Evolutionary conservation across 2,113 vertebrate species (phyloP).

Genomic region (Muscicapa adusta): DNA sequence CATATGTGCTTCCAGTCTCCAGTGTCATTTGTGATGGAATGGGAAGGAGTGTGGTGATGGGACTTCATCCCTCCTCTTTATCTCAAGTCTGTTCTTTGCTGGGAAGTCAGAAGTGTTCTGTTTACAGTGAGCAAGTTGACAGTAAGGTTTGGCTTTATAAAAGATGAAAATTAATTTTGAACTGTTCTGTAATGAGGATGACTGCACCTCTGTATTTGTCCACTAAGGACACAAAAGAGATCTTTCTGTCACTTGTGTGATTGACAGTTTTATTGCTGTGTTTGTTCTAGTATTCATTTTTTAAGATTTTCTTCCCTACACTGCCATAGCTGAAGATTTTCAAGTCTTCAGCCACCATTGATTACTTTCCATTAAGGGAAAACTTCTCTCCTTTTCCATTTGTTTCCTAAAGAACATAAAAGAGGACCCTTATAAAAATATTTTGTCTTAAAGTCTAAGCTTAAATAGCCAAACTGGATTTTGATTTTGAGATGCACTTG

Average conservation of each 20-base stretch:
- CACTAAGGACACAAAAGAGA: neutral
- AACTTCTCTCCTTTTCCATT: neutral
- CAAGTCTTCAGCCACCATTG: neutral
- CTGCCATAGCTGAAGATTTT: neutral
- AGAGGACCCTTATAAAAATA: no score
- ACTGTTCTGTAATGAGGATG: neutral
- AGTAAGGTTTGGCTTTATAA: neutral
- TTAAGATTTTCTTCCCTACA: neutral
- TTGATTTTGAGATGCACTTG: neutral
- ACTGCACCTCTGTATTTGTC: neutral
- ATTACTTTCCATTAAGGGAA: neutral
- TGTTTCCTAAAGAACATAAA: neutral
- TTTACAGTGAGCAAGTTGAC: neutral
- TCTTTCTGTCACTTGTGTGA: neutral
- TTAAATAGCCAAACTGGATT: neutral
- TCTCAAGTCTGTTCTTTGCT: neutral
- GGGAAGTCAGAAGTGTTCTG: neutral
- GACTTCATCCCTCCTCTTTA: neutral
- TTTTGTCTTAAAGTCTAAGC: neutral
- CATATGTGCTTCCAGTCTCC: neutral
- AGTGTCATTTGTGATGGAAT: neutral
- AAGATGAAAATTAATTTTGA: neutral
- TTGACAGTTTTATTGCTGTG: neutral
- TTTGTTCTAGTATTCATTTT: neutral
- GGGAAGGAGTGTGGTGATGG: neutral